Conservation (phyloP, 2,888 invertebrate species). For the Iselma pallidipennis region DNA sequence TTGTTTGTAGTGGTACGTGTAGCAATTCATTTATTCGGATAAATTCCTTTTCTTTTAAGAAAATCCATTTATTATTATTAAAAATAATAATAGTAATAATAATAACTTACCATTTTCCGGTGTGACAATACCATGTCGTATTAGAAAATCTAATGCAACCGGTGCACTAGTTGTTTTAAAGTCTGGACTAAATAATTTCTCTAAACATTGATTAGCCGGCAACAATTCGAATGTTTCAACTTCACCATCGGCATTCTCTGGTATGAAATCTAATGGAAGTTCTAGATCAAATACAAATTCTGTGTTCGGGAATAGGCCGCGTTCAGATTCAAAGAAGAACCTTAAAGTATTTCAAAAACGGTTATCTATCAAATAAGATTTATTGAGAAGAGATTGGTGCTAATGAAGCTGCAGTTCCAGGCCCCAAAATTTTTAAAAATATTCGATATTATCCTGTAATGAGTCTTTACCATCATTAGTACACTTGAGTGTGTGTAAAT, state of each 20-base stretch:
- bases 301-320: slow-evolving; percentile 92
- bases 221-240: slow-evolving; percentile 89
- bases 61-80: background rate
- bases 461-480: no score
- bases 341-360: no score
- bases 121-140: slow-evolving; percentile 86
- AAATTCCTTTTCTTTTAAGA: slow-evolving; percentile 69
- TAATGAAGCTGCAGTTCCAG: no score
- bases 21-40: slow-evolving; percentile 83
- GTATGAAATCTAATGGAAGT: slow-evolving; percentile 85
- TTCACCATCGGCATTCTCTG: slow-evolving; percentile 93
- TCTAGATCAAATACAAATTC: slow-evolving; percentile 94
- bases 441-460: no score
- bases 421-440: background rate
- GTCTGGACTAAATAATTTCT: slow-evolving; percentile 77
- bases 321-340: slow-evolving; percentile 90
- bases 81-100: background rate
- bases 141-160: slow-evolving; percentile 88
- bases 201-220: slow-evolving; percentile 80
- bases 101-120: slow-evolving; percentile 78
- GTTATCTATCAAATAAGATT: no score
- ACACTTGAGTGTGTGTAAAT: no score
- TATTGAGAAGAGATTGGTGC: no score
- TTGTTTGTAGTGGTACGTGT: slow-evolving; percentile 84
- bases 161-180: slow-evolving; percentile 95